These are phyloP conservation scores for Enteromius paludinosus DNA, from an alignment of 2,797 vertebrate species.

Conservation along the genomic window DNA sequence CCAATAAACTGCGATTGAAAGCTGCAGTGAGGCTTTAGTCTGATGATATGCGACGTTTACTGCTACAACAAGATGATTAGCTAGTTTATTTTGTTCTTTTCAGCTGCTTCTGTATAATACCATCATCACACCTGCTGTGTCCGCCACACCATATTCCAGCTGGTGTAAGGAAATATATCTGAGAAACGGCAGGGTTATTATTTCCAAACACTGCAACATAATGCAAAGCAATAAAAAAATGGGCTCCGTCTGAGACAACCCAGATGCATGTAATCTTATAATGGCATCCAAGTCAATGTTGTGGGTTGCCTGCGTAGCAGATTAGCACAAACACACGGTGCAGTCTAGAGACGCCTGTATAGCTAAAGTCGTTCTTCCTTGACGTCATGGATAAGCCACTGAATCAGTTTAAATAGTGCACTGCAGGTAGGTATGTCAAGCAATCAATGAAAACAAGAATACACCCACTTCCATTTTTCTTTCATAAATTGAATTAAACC, in stretches of 20 bases:
- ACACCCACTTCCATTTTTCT: too few species aligned
- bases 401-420: constrained; percentile 51
- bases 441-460: constrained; percentile 47
- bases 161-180: neutral
- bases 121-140: constrained; percentile 29
- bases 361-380: constrained; percentile 55
- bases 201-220: constrained; percentile 17
- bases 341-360: constrained; percentile 50
- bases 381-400: constrained; percentile 59
- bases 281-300: neutral
- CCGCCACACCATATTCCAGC: neutral
- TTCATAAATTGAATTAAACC: neutral
- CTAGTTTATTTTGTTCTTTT: constrained; percentile 24
- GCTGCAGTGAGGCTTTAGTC: neutral
- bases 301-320: neutral
- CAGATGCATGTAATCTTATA: constrained; percentile 1
- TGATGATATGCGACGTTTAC: neutral
- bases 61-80: constrained; percentile 1
- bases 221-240: neutral
- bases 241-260: neutral
- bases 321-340: constrained; percentile 12
- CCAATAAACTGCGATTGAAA: neutral
- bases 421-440: constrained; percentile 34
- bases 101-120: neutral
- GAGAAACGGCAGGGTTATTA: neutral